Evolutionary conservation across 1,140 invertebrate species (phyloP), one percentile per base, ranked within the genome.

Genomic region (Pseudomyrmex sp.): DNA sequence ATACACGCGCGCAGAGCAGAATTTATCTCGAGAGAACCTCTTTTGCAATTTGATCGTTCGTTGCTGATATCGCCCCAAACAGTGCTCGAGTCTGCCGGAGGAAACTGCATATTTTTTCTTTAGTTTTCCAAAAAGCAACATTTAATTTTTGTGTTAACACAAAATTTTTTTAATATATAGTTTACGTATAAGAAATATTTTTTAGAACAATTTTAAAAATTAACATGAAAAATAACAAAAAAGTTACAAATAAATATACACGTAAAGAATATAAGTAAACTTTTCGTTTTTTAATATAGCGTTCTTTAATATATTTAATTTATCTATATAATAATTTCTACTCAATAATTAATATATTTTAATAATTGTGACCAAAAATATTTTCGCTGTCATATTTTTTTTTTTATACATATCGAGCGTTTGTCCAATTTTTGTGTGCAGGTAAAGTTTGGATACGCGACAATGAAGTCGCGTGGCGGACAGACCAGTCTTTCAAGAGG

Each of bases 361-460:
- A 35, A 35, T 35, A 7, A 5, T 35, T 35, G 4, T 35, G 7
- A 35, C 5, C 5, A 35, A 35, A 35, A 35, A 35, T 35, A 35
- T 35, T 35, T 35, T 35, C 1, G 15, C 23, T 75, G 15, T 8
- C 2, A 15, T 44, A 15, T 0, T 23, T 68, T 58, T 56, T n/a
- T 46, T 3, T 46, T 3, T 69, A 8, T 26, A 12, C 26, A n/a
- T 46, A 23, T 62, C 50, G 69, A 58, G 69, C 10, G 69, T 58
- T 20, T 56, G 54, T 44, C 1, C 23, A 20, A 69, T 58, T 20
- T 35, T 18, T 73, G n/a, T 79, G 91, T 87, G 1, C 87, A 94
- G 94, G 92, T 65, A 94, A 94, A 89, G 79, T 94, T 62, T 94
- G 94, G 93, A 90, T 94, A 70, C 91, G 91, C 46, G 93, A 94